Base-by-base conservation (phyloP, 2,113 vertebrate genomes). In the Microcebus griseorufus region DNA sequence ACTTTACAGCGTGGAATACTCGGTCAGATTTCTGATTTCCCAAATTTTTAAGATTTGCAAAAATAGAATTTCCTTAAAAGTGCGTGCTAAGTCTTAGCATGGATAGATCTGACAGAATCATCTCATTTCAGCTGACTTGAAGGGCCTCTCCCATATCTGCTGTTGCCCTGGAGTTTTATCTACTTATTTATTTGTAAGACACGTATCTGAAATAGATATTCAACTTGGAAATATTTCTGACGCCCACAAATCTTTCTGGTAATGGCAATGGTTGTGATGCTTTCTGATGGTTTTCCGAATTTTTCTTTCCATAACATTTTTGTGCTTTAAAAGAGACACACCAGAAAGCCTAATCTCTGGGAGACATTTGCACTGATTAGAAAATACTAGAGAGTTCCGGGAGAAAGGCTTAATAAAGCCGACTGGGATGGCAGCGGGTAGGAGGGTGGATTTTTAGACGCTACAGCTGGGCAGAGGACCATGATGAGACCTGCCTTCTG, bases 211-310 rank as follows among this genome's bases (percentile, higher is more conserved):
- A 92, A 93, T 67, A 97, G 37, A 75, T 51, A 60, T 5, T 92
- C 17, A 29, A 88, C 34, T 96, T 93, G 64, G 64, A 93, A 91
- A 94, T 87, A 92, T 39, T 94, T 96, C 85, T 82, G 69, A 82
- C 37, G 91, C 78, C 45, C 64, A 64, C n/a, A 81, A 32, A 37
- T 42, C 88, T 95, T 97, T 75, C 82, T 94, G 87, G n/a, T 58
- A 37, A 48, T n/a, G 53, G 60, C 37, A 91, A 82, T 14, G 60
- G 32, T 4, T 94, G n/a, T 82, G 51, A 84, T 37, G 51, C 3
- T 64, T 23, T 29, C 58, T 84, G 69, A 60, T 60, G 18, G 16
- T 9, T 86, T 88, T 84, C 82, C 2, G 17, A 58, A 39, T 42
- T 86, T 94, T 85, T 70, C 80, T 81, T 88, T 58, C 53, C 27